These are phyloP conservation scores for Charaxes varanes DNA, from an alignment of 1,140 invertebrate genomes.

Conservation along the genomic window DNA sequence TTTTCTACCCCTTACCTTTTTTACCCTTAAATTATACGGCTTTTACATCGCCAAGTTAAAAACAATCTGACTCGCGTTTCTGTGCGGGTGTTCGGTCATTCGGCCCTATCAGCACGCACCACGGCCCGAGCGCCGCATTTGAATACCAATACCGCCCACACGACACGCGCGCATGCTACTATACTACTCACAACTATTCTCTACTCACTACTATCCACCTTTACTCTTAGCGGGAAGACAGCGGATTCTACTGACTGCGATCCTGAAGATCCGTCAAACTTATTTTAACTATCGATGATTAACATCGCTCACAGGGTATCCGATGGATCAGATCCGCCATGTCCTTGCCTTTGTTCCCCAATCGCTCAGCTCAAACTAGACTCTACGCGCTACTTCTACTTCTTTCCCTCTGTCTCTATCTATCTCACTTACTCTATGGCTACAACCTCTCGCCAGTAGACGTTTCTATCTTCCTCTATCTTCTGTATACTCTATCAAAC, in stretches of 20 bases:
- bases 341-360: constrained; percentile 52
- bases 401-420: constrained; percentile 58
- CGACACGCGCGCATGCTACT: constrained; percentile 69
- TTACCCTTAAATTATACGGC: constrained; percentile 6
- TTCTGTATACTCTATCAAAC: constrained; percentile 66
- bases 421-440: constrained; percentile 66
- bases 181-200: constrained; percentile 66
- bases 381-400: constrained; percentile 63
- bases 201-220: constrained; percentile 65
- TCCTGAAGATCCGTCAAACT: constrained; percentile 51
- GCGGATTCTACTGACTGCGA: constrained; percentile 44
- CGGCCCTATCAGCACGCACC: constrained; percentile 52
- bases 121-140: constrained; percentile 76
- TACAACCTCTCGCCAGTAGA: constrained; percentile 68
- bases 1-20: background rate
- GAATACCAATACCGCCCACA: constrained; percentile 79
- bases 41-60: constrained; percentile 13
- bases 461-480: constrained; percentile 65
- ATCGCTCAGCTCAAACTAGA: constrained; percentile 64
- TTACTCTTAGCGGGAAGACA: constrained; percentile 63
- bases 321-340: constrained; percentile 51
- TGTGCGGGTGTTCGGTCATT: constrained; percentile 24
- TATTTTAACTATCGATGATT: too few species aligned
- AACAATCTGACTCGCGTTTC: constrained; percentile 18
- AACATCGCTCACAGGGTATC: constrained; percentile 37